Evolutionary conservation across 1,140 invertebrate genomes (phyloP).

Genomic region (Laodelphax striatellus): DNA sequence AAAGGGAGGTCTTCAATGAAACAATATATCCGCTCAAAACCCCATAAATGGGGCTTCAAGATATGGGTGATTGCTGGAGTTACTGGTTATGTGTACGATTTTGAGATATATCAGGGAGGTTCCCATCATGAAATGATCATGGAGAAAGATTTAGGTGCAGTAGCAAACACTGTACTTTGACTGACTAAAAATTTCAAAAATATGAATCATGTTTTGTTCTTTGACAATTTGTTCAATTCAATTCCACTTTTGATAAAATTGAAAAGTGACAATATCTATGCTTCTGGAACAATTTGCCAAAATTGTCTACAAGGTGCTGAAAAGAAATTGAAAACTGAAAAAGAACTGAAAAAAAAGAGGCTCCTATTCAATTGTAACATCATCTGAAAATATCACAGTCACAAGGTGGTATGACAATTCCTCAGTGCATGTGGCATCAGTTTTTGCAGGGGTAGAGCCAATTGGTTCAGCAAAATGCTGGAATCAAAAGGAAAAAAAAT

Average conservation of each 20-base stretch:
- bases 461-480: constrained; percentile 15
- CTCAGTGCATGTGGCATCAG: constrained; percentile 7
- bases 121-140: neutral
- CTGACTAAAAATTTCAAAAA: constrained; percentile 8
- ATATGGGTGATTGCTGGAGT: constrained; percentile 15
- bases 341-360: constrained; percentile 2
- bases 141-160: constrained; percentile 6
- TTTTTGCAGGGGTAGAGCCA: constrained; percentile 2
- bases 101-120: constrained; percentile 22
- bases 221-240: constrained; percentile 19
- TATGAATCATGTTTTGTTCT: constrained; percentile 17
- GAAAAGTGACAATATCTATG: no score
- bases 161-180: constrained; percentile 10
- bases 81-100: constrained; percentile 17
- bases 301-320: no score
- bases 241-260: no score
- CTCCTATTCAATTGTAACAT: constrained; percentile 10
- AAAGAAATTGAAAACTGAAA: no score
- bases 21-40: constrained; percentile 26
- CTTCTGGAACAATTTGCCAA: no score
- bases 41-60: constrained; percentile 27
- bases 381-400: constrained; percentile 13
- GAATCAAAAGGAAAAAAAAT: constrained; percentile 17
- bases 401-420: constrained; percentile 21
- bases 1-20: constrained; percentile 16